Conservation (phyloP, 1,140 invertebrate genomes). For the Scaptomyza graminum region DNA sequence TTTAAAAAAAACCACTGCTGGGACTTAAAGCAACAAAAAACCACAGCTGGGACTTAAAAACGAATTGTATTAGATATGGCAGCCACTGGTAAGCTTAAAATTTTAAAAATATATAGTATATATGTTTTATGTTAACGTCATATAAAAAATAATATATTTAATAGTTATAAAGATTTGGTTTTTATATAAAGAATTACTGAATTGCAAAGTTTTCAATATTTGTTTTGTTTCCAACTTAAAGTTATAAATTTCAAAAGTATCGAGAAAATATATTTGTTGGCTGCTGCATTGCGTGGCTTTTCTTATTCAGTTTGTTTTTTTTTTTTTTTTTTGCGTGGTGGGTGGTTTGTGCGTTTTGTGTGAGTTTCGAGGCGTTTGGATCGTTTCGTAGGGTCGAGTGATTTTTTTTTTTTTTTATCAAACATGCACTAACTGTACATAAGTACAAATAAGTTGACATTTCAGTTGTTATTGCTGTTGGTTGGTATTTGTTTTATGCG, state of each 20-base stretch:
- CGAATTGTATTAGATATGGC: constrained; percentile 58
- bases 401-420: too few relatives aligned
- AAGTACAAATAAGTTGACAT: constrained; percentile 3
- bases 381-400: constrained; percentile 20
- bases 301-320: not conserved
- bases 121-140: constrained; percentile 19
- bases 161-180: constrained; percentile 10
- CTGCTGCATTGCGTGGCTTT: constrained; percentile 20
- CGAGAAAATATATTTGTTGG: constrained; percentile 17
- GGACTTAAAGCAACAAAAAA: constrained; percentile 50
- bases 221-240: constrained; percentile 38
- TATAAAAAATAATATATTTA: constrained; percentile 1
- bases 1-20: constrained; percentile 29
- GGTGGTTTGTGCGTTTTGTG: constrained; percentile 4
- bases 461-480: constrained; percentile 7
- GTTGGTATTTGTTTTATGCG: constrained; percentile 6
- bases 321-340: not conserved
- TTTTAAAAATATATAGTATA: constrained; percentile 42
- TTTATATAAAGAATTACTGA: constrained; percentile 38
- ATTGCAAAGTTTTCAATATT: constrained; percentile 26
- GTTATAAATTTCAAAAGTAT: constrained; percentile 38
- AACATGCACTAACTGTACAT: constrained; percentile 37
- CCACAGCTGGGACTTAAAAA: constrained; percentile 55
- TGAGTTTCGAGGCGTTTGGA: constrained; percentile 29
- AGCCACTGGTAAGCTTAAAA: constrained; percentile 48